These are phyloP conservation scores for Papilio gigon DNA, from an alignment of 2,888 invertebrate genomes.

Conservation along the genomic window DNA sequence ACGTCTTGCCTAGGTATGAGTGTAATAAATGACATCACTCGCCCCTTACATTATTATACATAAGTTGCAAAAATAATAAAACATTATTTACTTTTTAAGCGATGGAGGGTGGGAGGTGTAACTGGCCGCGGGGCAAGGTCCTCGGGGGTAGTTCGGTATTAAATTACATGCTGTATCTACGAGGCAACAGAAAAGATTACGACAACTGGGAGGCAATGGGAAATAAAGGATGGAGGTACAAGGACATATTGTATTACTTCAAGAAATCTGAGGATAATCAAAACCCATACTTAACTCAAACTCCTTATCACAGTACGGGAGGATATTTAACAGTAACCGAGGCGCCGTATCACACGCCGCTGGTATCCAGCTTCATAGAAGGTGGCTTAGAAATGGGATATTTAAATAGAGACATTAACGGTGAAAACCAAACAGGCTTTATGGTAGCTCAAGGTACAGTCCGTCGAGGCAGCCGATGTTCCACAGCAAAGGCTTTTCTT, in stretches of 20 bases:
- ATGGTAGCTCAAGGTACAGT: slow-evolving; percentile 94
- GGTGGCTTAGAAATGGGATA: slow-evolving; percentile 93
- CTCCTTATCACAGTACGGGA: slow-evolving; percentile 90
- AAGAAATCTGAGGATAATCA: slow-evolving; percentile 96
- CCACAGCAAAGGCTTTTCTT: slow-evolving; percentile 93
- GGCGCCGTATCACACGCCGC: slow-evolving; percentile 92
- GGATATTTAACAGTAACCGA: slow-evolving; percentile 93
- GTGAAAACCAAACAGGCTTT: slow-evolving; percentile 92
- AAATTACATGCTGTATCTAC: slow-evolving; percentile 95
- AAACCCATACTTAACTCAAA: slow-evolving; percentile 90
- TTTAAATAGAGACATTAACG: slow-evolving; percentile 92
- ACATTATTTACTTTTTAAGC: slow-evolving; percentile 78
- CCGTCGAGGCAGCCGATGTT: slow-evolving; percentile 91
- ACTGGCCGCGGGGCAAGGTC: slow-evolving; percentile 96
- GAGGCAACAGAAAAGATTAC: slow-evolving; percentile 95
- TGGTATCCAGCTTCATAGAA: slow-evolving; percentile 91
- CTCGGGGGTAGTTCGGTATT: slow-evolving; percentile 94
- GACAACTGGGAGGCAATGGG: slow-evolving; percentile 94
- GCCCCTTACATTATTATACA: background rate
- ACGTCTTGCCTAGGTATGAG: slow-evolving; percentile 89
- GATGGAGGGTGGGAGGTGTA: slow-evolving; percentile 92
- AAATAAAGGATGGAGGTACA: slow-evolving; percentile 93
- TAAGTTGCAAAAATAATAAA: background rate
- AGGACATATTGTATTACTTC: slow-evolving; percentile 91
- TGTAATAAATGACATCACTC: background rate